phyloP scores from a whole-genome alignment of 1,140 invertebrate species.

The Aphelenchoides besseyi region DNA sequence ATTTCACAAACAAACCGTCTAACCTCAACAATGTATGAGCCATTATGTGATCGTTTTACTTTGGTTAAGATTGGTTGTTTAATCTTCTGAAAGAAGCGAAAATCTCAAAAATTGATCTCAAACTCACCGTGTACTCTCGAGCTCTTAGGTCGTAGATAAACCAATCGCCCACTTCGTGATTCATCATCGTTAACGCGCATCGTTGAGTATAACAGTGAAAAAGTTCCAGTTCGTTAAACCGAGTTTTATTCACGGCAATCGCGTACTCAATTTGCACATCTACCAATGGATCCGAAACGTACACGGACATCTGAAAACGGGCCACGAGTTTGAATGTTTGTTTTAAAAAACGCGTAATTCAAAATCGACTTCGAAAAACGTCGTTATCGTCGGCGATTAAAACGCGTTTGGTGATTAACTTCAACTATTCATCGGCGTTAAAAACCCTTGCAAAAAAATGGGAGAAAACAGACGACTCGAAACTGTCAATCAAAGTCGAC shows the following conservation, averaged over 20 bases:
- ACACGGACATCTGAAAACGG: not conserved
- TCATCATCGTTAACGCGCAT: not conserved
- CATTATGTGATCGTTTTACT: not conserved
- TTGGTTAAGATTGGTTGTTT: not conserved
- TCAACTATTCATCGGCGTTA: no score
- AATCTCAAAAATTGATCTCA: no score
- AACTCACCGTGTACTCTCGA: not conserved
- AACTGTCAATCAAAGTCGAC: no score
- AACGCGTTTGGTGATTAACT: no score
- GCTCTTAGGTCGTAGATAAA: not conserved
- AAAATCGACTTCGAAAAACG: no score
- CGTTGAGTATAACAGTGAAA: not conserved
- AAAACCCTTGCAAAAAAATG: no score
- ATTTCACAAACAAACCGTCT: no score
- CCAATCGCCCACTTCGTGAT: not conserved
- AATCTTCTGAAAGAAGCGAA: no score
- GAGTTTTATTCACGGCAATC: not conserved
- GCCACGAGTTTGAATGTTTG: no score
- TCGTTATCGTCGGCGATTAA: no score
- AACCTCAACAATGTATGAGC: not conserved
- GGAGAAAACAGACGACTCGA: no score
- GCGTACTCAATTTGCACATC: not conserved
- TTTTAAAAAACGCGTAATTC: no score
- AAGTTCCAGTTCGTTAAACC: not conserved
- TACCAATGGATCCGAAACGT: not conserved